Percentiles rank a stretch among this genome's conserved stretches.
Conservation (phyloP, 2,797 vertebrate genomes). For the Sebastolobus alascanus region DNA sequence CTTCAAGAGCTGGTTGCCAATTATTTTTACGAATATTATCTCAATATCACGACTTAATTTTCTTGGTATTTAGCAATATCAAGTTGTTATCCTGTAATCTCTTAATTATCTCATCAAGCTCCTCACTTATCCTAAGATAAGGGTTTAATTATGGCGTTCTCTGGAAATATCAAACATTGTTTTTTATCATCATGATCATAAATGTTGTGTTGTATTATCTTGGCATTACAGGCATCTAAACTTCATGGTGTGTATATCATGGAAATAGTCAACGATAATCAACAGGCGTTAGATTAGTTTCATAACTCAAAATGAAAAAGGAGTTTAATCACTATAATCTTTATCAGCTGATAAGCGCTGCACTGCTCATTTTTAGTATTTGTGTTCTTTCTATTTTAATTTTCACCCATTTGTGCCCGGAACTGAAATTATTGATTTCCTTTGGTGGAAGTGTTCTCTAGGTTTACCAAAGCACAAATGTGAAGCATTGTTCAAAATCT, state of each 20-base stretch:
- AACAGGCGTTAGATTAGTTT: not conserved
- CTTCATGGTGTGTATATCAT: not conserved
- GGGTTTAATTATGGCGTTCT: slow-evolving; percentile 45
- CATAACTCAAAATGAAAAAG: not conserved
- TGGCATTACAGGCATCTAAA: not conserved
- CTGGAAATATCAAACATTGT: slow-evolving; percentile 26
- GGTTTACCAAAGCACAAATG: too few species aligned
- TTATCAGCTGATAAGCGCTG: too few species aligned
- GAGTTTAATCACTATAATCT: not conserved
- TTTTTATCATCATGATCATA: slow-evolving; percentile 7
- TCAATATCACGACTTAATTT: slow-evolving; percentile 9
- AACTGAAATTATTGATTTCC: too few species aligned
- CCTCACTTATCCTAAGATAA: slow-evolving; percentile 46
- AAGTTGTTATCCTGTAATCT: slow-evolving; percentile 53
- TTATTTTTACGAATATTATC: slow-evolving; percentile 28
- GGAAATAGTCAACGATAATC: not conserved
- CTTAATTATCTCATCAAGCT: slow-evolving; percentile 50
- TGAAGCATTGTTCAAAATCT: too few species aligned
- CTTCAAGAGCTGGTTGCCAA: not conserved
- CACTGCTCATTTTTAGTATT: not conserved
- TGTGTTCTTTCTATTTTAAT: not conserved
- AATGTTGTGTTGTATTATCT: slow-evolving; percentile 5
- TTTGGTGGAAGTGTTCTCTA: too few species aligned
- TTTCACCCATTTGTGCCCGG: rapidly evolving
- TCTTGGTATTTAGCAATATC: slow-evolving; percentile 25